Percentiles rank a stretch among this genome's conserved stretches.
Conservation (phyloP, 2,797 vertebrate species). For the Antennarius maculatus region DNA sequence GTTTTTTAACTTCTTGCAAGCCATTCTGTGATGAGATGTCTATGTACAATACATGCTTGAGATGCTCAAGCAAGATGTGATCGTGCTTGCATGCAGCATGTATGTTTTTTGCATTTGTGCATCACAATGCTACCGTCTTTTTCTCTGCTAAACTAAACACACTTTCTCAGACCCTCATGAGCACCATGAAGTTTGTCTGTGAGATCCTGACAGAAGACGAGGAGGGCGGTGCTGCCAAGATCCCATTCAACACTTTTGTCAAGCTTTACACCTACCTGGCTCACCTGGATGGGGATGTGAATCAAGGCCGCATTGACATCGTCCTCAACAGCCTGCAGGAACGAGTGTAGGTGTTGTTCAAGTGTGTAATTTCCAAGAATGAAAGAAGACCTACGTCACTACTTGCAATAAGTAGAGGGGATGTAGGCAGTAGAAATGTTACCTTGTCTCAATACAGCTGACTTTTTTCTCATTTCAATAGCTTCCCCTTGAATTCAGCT, state of each 20-base stretch:
- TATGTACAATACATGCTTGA: constrained; percentile 13
- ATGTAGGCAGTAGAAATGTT: not conserved
- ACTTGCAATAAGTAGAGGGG: constrained; percentile 3
- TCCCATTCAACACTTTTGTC: constrained; percentile 83
- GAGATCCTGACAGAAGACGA: constrained; percentile 89
- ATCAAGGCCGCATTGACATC: constrained; percentile 59
- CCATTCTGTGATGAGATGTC: not conserved
- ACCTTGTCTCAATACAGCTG: not conserved
- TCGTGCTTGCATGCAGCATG: constrained; percentile 7
- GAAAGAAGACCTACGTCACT: not conserved
- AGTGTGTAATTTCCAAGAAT: not conserved
- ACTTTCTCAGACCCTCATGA: constrained; percentile 78
- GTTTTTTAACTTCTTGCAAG: not conserved
- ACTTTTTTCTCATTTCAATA: constrained; percentile 26
- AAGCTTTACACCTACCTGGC: constrained; percentile 88
- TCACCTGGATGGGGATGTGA: constrained; percentile 81
- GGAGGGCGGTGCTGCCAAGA: constrained; percentile 81
- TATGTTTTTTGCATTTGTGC: constrained; percentile 3
- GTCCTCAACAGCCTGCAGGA: constrained; percentile 80
- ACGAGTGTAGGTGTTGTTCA: constrained; percentile 77
- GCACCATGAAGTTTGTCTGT: constrained; percentile 86
- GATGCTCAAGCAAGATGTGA: not conserved
- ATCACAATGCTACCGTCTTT: not conserved
- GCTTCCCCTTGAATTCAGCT: constrained; percentile 4
- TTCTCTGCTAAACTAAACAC: constrained; percentile 18